Percentiles rank a stretch among this genome's conserved stretches.
phyloP scores from a whole-genome alignment of 2,888 invertebrate species.

The Alcis repandata region DNA sequence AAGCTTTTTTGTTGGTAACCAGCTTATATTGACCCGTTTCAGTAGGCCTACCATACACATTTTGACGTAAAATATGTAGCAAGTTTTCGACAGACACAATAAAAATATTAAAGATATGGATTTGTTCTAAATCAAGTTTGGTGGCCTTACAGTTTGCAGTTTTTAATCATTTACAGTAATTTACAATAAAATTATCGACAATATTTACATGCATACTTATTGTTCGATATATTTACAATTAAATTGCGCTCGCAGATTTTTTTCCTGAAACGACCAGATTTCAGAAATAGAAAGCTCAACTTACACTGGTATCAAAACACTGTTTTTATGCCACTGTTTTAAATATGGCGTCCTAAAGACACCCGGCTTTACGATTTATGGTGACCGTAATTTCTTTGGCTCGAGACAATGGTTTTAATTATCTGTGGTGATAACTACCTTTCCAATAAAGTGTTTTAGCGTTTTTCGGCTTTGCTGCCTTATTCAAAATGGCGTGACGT shows the following conservation, averaged over 20 bases:
- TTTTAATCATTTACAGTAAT: too few relatives aligned
- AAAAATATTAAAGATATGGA: too few relatives aligned
- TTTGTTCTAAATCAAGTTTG: too few relatives aligned
- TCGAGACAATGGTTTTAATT: slow-evolving; percentile 84
- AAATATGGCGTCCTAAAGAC: slow-evolving; percentile 79
- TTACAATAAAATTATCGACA: too few relatives aligned
- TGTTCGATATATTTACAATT: too few relatives aligned
- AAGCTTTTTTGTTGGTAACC: slow-evolving; percentile 52
- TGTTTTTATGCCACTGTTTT: slow-evolving; percentile 82
- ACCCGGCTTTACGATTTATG: slow-evolving; percentile 72
- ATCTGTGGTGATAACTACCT: slow-evolving; percentile 78
- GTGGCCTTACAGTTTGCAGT: too few relatives aligned
- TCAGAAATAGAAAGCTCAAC: slow-evolving; percentile 24
- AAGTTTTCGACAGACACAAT: too few relatives aligned
- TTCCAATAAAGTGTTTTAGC: slow-evolving; percentile 72
- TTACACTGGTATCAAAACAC: slow-evolving; percentile 61
- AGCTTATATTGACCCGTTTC: slow-evolving; percentile 55
- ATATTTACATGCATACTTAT: too few relatives aligned
- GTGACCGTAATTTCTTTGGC: slow-evolving; percentile 70
- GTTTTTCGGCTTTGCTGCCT: slow-evolving; percentile 63
- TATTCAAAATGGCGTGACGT: slow-evolving; percentile 57
- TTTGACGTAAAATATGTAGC: too few relatives aligned
- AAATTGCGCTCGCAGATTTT: neutral
- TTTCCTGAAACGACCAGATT: neutral
- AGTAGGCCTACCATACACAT: too few relatives aligned